Base-by-base conservation (phyloP, 2,113 vertebrate genomes). In the Chascanopsetta lugubris region DNA sequence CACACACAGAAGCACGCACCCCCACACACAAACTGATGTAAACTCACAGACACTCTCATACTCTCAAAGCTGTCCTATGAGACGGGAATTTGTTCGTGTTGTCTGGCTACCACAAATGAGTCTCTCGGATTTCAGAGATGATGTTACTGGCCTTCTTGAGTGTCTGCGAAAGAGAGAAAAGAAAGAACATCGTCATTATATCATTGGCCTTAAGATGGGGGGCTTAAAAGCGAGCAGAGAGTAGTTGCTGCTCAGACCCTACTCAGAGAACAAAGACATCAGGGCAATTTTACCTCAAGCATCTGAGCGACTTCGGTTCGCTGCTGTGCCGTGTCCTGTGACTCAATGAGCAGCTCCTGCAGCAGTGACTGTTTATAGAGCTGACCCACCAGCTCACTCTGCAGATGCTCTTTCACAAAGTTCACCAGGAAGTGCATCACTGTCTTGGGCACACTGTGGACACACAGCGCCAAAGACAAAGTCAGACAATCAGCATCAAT, bases 361-460 rank as follows among this genome's bases (percentile, higher is more conserved):
- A 94, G 88, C 63, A 94, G 89, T 8, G 73, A 65, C 71, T 91
- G 89, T 65, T 92, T 94, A 76, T 94, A 94, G 6, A 94, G 85
- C 88, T 94, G 92, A 25, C 93, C 92, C 63, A 94, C 93, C 60
- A 94, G 85, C 85, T 94, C 93, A 8, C 94, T 94, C 91, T 94
- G 94, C 75, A 94, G 82, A 61, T 91, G 90, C 75, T 94, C 93
- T 75, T 94, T 94, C 74, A 94, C 93, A 59, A 86, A 85, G 83
- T 94, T 94, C 77, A 94, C 94, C 79, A 94, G 87, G 77, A 94
- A 94, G 79, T 94, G 92, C 93, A 94, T 94, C 80, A 94, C 93
- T 0, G 93, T 91, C 88, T 94, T 94, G 46, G 94, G 93, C n/a
- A 94, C 94, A 30, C 94, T 94, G 80, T 1, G 30, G 36, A 82